A percentile compares a stretch with the other conserved stretches of the same genome.
Evolutionary conservation across 2,797 vertebrate species (phyloP).

Genomic region (Urosaurus nigricauda): DNA sequence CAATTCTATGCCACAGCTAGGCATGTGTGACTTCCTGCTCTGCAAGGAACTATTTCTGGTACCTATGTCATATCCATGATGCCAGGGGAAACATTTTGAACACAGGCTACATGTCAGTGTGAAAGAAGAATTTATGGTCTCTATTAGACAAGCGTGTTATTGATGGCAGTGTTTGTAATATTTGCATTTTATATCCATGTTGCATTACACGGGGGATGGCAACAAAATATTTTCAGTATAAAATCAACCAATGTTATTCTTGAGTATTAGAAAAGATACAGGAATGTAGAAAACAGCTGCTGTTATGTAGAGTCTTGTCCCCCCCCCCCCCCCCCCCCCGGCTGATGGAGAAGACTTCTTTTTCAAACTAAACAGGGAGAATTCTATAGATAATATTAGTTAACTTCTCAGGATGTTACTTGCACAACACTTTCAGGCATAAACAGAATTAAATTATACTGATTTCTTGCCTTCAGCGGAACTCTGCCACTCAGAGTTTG

Average conservation of each 20-base stretch:
- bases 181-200: neutral
- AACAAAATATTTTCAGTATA: neutral
- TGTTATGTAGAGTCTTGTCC: neutral
- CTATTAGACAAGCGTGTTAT: neutral
- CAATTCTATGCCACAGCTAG: neutral
- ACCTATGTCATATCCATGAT: neutral
- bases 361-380: conserved; percentile 25
- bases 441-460: neutral
- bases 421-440: conserved; percentile 21
- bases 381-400: neutral
- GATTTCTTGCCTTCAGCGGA: conserved; percentile 41
- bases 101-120: neutral
- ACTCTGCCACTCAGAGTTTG: neutral
- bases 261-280: neutral
- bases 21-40: neutral
- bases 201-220: neutral
- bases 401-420: neutral
- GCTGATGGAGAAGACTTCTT: conserved; percentile 1
- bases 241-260: neutral
- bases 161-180: neutral
- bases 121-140: neutral
- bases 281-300: neutral
- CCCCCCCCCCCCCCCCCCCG: no score
- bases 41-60: no score
- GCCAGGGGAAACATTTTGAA: neutral